Evolutionary conservation across 2,113 vertebrate species (phyloP).

Genomic region (Silurus asotus): DNA sequence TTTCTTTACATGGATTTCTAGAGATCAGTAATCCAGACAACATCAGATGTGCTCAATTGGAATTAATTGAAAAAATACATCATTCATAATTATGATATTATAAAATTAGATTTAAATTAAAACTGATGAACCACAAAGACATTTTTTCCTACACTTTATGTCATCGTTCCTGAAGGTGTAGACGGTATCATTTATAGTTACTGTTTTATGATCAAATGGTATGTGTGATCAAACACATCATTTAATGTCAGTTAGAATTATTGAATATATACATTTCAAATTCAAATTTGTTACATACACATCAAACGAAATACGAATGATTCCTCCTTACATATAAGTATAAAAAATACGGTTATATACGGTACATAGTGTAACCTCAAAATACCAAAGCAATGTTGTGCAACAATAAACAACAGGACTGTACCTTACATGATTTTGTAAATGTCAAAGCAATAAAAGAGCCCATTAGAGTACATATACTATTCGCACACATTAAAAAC

Average conservation of each 20-base stretch:
- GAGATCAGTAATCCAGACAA: background rate
- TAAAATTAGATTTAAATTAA: background rate
- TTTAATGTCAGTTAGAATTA: background rate
- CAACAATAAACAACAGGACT: background rate
- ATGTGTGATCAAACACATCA: background rate
- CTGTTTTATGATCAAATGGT: background rate
- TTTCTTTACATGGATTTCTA: background rate
- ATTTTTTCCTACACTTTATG: background rate
- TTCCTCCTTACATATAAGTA: too few species aligned
- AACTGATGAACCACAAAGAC: background rate
- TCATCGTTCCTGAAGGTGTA: background rate
- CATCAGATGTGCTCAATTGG: background rate
- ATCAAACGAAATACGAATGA: too few species aligned
- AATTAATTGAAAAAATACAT: background rate
- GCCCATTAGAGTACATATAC: slow-evolving; percentile 33
- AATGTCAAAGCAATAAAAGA: slow-evolving; percentile 10
- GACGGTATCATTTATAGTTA: background rate
- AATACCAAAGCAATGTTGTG: background rate
- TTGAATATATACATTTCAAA: too few species aligned
- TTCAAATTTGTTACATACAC: too few species aligned
- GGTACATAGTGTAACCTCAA: background rate
- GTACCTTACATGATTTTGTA: background rate
- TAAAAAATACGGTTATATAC: too few species aligned
- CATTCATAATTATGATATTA: too few species aligned
- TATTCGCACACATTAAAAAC: background rate